These are phyloP conservation scores for Calameuta idolon DNA, from an alignment of 2,888 invertebrate species.

Conservation along the genomic window DNA sequence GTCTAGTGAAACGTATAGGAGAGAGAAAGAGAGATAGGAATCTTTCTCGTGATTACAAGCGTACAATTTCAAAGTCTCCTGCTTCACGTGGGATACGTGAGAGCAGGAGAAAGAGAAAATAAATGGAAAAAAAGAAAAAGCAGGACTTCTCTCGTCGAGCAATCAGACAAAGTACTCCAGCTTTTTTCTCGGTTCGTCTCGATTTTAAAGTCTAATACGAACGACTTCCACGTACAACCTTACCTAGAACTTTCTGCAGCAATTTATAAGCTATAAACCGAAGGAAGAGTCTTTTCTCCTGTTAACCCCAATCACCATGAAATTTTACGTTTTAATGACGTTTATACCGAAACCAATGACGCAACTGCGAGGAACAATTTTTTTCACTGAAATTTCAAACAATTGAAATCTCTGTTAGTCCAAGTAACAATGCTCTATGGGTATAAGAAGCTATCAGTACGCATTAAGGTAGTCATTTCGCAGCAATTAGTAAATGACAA, in stretches of 20 bases:
- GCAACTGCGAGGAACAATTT: not conserved
- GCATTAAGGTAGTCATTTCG: too few species aligned
- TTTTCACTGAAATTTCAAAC: not conserved
- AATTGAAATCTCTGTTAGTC: not conserved
- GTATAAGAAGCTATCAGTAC: too few species aligned
- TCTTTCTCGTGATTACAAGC: not conserved
- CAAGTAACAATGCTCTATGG: too few species aligned
- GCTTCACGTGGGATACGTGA: not conserved
- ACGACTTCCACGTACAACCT: conserved; percentile 18
- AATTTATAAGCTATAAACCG: not conserved
- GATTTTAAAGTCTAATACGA: conserved; percentile 19
- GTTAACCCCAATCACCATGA: not conserved
- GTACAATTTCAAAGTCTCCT: not conserved
- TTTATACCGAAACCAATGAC: not conserved
- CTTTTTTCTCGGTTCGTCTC: conserved; percentile 13
- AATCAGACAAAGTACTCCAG: conserved; percentile 19
- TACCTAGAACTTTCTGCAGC: not conserved
- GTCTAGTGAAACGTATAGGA: too few species aligned
- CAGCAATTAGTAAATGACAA: too few species aligned
- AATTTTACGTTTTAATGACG: not conserved
- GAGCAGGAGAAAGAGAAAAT: not conserved
- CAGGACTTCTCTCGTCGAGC: conserved; percentile 9
- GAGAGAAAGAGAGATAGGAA: not conserved
- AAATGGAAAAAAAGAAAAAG: conserved; percentile 13
- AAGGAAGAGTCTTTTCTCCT: not conserved